Evolutionary conservation across 2,888 invertebrate genomes (phyloP).

Genomic region (Rhimphoctona megacephalus): DNA sequence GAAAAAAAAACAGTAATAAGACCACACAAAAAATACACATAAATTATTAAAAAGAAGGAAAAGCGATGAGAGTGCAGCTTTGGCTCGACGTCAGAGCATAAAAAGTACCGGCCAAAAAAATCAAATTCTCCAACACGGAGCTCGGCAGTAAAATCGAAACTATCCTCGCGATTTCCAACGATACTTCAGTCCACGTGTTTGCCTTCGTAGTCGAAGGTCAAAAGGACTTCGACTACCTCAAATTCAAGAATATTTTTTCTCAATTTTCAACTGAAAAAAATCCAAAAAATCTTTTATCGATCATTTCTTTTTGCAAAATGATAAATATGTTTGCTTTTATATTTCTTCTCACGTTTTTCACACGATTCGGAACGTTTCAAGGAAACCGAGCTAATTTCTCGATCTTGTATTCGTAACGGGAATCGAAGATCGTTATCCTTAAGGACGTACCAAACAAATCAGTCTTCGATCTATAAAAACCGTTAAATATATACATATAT

Average conservation of each 20-base stretch:
- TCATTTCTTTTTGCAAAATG: not conserved
- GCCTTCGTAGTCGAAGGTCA: not conserved
- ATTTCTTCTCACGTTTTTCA: not conserved
- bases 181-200: not conserved
- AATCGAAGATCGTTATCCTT: slow-evolving; percentile 37
- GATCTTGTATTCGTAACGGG: slow-evolving; percentile 27
- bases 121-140: not conserved
- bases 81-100: not conserved
- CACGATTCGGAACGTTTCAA: not conserved
- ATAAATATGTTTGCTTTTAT: not conserved
- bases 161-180: slow-evolving; percentile 1
- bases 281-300: not conserved
- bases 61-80: slow-evolving; percentile 10
- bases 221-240: not conserved
- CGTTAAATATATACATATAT: not conserved
- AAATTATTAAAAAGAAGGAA: slow-evolving; percentile 35
- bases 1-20: not conserved
- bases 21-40: not conserved
- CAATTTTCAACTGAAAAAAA: not conserved
- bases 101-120: not conserved
- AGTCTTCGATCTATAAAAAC: slow-evolving; percentile 35
- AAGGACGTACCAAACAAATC: slow-evolving; percentile 35
- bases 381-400: slow-evolving; percentile 25
- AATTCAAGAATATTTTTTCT: not conserved
- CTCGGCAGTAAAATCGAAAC: slow-evolving; percentile 33